Base-by-base conservation (phyloP, 2,888 invertebrate species). In the Dendrolimus pini region DNA sequence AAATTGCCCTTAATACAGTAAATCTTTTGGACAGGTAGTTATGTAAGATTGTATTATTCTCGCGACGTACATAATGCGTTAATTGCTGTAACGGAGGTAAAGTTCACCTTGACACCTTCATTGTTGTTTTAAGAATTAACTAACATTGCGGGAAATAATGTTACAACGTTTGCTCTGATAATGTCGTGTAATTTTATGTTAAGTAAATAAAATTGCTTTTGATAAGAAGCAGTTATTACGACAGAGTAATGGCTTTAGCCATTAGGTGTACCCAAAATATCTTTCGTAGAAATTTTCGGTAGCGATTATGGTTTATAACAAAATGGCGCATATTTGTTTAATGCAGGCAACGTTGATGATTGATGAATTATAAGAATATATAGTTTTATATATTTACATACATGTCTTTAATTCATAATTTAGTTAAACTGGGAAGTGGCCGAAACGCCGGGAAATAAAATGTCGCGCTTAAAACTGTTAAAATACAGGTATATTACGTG, bases 81-180 rank as follows among this genome's bases (percentile, higher is more conserved):
- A 47, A 47, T 47, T 47, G 47, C 12, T 12, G 47, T 47, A 47
- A 47, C 47, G 47, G 47, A 47, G 47, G 12, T 47, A 12, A 41
- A 60, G 56, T 61, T 65, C 60, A 67, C 67, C 68, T 68, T 68
- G 68, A 68, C 68, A 66, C 64, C 57, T 60, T 63, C 66, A 68
- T 68, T 68, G 68, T 68, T 64, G 60, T 60, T 54, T 67, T 68
- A 66, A 64, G 60, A 66, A 64, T 64, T 53, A 53, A 41, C 47
- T 41, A 30, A 53, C 53, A 41, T 41, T 41, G 18, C 56, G 53
- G 47, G 47, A 47, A 56, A 56, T 52, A 53, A n/a, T 47, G 53
- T 41, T 53, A 14, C 18, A 53, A 55, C 52, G 41, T 55, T 53
- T 56, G 56, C 56, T 41, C 53, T 53, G 56, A 41, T 56, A 56